phyloP scores from a whole-genome alignment of 2,888 invertebrate species.

The Chouioia cunea region DNA sequence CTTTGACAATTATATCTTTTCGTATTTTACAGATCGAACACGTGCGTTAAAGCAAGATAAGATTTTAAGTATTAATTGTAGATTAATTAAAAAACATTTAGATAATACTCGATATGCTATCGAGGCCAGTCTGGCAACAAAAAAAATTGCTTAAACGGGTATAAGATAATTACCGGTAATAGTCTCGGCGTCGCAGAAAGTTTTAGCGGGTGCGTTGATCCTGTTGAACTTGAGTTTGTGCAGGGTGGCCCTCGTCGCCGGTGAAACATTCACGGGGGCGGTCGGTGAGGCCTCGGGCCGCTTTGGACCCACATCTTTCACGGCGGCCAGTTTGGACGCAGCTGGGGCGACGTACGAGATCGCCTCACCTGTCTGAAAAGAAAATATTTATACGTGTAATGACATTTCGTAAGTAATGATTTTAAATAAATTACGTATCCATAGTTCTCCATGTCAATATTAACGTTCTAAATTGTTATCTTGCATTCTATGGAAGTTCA shows the following conservation, averaged over 20 bases:
- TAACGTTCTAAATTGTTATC: too few species aligned
- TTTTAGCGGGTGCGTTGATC: constrained; percentile 59
- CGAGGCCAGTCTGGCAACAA: neutral
- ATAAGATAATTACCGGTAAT: constrained; percentile 74
- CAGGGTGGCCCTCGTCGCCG: constrained; percentile 64
- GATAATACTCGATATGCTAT: neutral
- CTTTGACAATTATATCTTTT: too few species aligned
- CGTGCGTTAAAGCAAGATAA: neutral
- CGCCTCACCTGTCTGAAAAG: constrained; percentile 66
- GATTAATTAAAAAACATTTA: too few species aligned
- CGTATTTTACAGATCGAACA: too few species aligned
- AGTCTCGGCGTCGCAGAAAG: constrained; percentile 76
- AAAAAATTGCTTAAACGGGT: neutral
- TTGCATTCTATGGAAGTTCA: too few species aligned
- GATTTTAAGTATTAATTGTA: too few species aligned
- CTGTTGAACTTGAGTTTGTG: constrained; percentile 53
- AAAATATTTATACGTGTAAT: neutral
- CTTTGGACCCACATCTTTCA: constrained; percentile 81
- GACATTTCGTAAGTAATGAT: neutral
- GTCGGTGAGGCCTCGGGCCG: constrained; percentile 70
- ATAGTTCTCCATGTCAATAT: too few species aligned
- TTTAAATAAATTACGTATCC: neutral
- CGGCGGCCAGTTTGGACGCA: constrained; percentile 84
- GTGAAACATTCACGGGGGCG: constrained; percentile 63
- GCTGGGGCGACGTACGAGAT: constrained; percentile 68